Percentiles rank a stretch among this genome's conserved stretches.
These are phyloP conservation scores for Parascotia fuliginaria DNA, from an alignment of 2,888 invertebrate genomes.

Conservation along the genomic window DNA sequence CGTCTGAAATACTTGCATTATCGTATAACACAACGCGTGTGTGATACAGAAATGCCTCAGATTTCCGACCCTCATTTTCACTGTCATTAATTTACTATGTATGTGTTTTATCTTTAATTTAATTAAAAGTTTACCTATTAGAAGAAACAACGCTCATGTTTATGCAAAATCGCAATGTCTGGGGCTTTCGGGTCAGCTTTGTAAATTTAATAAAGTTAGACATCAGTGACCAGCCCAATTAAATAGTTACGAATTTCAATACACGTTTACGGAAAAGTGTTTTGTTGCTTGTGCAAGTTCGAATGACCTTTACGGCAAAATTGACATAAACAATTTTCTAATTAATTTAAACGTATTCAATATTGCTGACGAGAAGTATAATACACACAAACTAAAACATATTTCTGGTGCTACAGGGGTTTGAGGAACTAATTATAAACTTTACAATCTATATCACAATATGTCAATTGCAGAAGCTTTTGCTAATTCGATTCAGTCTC, in stretches of 20 bases:
- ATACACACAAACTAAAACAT: too few species aligned
- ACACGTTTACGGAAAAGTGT: constrained; percentile 9
- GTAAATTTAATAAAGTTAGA: constrained; percentile 31
- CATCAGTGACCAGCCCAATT: constrained; percentile 18
- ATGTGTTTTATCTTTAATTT: constrained; percentile 39
- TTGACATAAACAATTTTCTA: not conserved
- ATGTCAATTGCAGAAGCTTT: too few species aligned
- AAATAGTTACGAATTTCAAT: constrained; percentile 19
- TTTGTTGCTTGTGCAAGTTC: constrained; percentile 6
- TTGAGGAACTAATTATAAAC: too few species aligned
- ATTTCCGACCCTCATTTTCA: constrained; percentile 3
- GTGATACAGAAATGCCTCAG: constrained; percentile 1
- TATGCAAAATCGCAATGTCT: constrained; percentile 42
- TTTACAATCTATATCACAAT: too few species aligned
- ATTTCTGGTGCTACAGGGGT: too few species aligned
- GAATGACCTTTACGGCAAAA: not conserved
- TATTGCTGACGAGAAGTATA: not conserved
- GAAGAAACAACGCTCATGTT: constrained; percentile 43
- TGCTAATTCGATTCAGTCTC: too few species aligned
- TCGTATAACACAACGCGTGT: not conserved
- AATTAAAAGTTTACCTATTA: constrained; percentile 55
- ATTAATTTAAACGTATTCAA: not conserved
- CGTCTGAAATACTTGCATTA: not conserved
- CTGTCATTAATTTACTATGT: constrained; percentile 12
- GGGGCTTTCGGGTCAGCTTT: constrained; percentile 17